phyloP scores from a whole-genome alignment of 2,888 invertebrate species.

The Cephus pulcher region DNA sequence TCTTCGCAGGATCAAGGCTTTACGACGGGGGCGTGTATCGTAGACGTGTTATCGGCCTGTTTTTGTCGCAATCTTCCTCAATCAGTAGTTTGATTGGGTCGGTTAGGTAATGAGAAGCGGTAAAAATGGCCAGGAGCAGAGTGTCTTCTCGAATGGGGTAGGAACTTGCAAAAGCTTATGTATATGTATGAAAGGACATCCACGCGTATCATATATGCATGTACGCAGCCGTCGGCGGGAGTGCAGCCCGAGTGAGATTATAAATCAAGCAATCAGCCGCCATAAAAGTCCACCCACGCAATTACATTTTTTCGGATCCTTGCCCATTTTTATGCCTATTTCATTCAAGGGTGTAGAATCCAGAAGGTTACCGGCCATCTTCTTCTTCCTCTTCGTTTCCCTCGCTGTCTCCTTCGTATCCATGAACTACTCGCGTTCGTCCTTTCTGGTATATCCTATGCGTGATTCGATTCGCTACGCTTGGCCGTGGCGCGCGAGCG shows the following conservation, averaged over 20 bases:
- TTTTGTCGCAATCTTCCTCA: slow-evolving; percentile 31
- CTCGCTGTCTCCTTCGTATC: slow-evolving; percentile 16
- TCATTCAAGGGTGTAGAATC: slow-evolving; percentile 24
- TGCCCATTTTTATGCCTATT: slow-evolving; percentile 27
- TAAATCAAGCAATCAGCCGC: slow-evolving; percentile 62
- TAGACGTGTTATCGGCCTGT: slow-evolving; percentile 34
- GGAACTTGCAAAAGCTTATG: slow-evolving; percentile 5
- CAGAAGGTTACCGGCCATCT: slow-evolving; percentile 10
- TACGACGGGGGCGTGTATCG: slow-evolving; percentile 50
- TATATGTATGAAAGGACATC: not conserved
- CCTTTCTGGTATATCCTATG: slow-evolving; percentile 9
- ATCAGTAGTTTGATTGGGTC: slow-evolving; percentile 42
- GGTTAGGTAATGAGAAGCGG: not conserved
- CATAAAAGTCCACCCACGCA: slow-evolving; percentile 60
- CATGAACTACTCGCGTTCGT: slow-evolving; percentile 1
- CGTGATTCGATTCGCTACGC: slow-evolving; percentile 10
- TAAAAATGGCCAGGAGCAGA: slow-evolving; percentile 12
- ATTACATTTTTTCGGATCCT: slow-evolving; percentile 37
- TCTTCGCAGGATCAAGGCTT: slow-evolving; percentile 22
- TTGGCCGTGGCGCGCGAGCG: not conserved
- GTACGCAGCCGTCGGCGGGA: not conserved
- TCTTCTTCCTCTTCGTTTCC: slow-evolving; percentile 1
- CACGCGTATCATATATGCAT: slow-evolving; percentile 1
- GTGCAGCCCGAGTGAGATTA: slow-evolving; percentile 38
- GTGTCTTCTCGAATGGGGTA: slow-evolving; percentile 9